Conservation (phyloP, 1,140 invertebrate species). For the Bombus confusus region DNA sequence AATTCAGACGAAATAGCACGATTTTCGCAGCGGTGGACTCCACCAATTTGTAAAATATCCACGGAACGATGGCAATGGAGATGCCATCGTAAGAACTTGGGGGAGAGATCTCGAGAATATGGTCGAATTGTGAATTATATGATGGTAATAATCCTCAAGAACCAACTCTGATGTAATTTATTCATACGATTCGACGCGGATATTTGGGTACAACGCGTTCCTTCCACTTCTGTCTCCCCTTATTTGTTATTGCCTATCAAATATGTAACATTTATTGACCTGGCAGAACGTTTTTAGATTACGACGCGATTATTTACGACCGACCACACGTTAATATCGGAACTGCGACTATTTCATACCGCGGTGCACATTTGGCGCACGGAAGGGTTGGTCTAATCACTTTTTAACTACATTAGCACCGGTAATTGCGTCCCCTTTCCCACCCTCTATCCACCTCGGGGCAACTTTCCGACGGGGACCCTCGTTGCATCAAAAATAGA, state of each 20-base stretch:
- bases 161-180: conserved; percentile 30
- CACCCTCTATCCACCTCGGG: not conserved
- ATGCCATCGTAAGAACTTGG: conserved; percentile 7
- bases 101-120: not conserved
- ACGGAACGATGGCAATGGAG: conserved; percentile 1
- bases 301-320: conserved; percentile 53
- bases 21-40: conserved; percentile 57
- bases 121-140: conserved; percentile 10
- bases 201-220: not conserved
- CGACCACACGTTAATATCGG: conserved; percentile 37
- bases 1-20: conserved; percentile 47
- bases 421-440: conserved; percentile 38
- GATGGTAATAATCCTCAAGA: not conserved
- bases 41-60: not conserved
- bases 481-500: conserved; percentile 67
- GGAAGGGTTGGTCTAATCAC: conserved; percentile 67
- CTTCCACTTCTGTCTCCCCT: not conserved
- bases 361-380: conserved; percentile 44
- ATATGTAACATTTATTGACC: not conserved
- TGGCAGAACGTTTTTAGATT: conserved; percentile 28
- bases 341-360: conserved; percentile 49
- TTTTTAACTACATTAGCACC: conserved; percentile 70
- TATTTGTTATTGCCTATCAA: not conserved
- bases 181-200: not conserved
- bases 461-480: conserved; percentile 45